A percentile compares a stretch with the other conserved stretches of the same genome.
Conservation (phyloP, 37 sponge, comb jelly and placozoan genomes). For the Hexactinellida sp. region DNA sequence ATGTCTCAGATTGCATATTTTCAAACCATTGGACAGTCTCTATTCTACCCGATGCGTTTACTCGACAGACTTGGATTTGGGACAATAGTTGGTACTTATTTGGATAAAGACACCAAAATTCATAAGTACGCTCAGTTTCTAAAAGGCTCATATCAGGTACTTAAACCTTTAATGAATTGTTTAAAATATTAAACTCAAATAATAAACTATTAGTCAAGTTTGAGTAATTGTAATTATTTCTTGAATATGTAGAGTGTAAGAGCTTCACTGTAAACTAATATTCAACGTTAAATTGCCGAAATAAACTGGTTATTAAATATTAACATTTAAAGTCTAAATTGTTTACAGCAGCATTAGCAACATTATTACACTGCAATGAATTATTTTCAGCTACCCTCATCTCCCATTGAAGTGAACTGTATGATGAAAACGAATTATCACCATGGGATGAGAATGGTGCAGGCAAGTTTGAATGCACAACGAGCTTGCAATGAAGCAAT, state of each 20-base stretch:
- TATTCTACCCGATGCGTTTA: not conserved
- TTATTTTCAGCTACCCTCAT: not conserved
- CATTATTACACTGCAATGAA: no score
- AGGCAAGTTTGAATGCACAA: not conserved
- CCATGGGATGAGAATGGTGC: not conserved
- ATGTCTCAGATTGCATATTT: not conserved
- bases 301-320: no score
- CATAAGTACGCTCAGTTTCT: not conserved
- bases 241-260: no score
- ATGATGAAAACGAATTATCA: not conserved
- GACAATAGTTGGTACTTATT: not conserved
- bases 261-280: no score
- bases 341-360: no score
- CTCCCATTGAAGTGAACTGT: not conserved
- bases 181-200: no score
- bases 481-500: slow-evolving; percentile 1
- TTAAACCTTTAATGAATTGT: not conserved
- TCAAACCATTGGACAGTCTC: not conserved
- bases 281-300: no score
- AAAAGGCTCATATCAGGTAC: not conserved
- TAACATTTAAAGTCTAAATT: no score
- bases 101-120: not conserved
- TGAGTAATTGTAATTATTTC: no score
- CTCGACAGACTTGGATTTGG: not conserved
- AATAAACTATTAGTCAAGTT: no score